Evolutionary conservation across 2,113 vertebrate genomes (phyloP).

Genomic region (Rallus limicola): DNA sequence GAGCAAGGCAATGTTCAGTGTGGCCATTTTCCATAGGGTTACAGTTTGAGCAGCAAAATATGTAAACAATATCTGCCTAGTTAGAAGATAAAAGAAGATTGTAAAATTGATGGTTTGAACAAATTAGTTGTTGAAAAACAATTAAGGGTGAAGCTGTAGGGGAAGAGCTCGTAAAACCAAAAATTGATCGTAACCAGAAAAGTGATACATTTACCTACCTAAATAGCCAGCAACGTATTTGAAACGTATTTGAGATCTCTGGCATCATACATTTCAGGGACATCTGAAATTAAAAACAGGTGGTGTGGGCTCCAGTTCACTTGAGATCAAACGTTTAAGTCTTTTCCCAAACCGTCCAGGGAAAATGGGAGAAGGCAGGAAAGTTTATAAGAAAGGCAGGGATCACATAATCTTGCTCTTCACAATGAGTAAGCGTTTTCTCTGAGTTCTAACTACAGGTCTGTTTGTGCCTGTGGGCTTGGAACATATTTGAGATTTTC

Average conservation of each 20-base stretch:
- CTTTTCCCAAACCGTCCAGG: background rate
- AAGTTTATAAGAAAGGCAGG: background rate
- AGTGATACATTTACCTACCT: background rate
- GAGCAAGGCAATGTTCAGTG: background rate
- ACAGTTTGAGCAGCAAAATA: background rate
- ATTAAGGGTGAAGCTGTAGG: conserved; percentile 1
- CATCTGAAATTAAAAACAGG: background rate
- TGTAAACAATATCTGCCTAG: conserved; percentile 30
- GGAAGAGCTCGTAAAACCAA: conserved; percentile 2
- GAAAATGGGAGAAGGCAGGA: background rate
- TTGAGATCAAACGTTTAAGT: background rate
- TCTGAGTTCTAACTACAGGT: background rate
- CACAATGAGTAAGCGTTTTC: background rate
- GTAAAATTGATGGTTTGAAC: conserved; percentile 42
- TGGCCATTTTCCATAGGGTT: background rate
- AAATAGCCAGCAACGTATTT: background rate
- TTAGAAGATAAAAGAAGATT: conserved; percentile 28
- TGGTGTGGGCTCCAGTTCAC: background rate
- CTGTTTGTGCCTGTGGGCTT: conserved; percentile 1
- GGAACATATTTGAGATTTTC: conserved; percentile 62
- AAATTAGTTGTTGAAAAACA: conserved; percentile 49
- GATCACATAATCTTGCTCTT: background rate
- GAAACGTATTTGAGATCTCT: background rate
- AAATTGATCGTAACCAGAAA: background rate
- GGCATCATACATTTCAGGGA: background rate